Conservation (phyloP, 2,888 invertebrate species). For the Thecophora atra region DNA sequence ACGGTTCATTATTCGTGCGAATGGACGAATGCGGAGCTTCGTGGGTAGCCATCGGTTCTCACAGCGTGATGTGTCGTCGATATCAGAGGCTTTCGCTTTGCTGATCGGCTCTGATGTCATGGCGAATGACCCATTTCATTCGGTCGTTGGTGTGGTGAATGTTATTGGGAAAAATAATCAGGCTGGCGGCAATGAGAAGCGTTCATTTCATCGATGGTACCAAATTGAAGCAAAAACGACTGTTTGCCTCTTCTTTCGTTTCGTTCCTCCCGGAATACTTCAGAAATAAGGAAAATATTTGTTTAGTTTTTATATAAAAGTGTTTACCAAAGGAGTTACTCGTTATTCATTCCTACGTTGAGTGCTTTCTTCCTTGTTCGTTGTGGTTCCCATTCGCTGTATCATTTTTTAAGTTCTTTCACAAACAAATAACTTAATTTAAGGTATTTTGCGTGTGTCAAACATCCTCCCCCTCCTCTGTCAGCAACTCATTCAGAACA, state of each 20-base stretch:
- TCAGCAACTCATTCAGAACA: background rate
- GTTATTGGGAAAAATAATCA: constrained; percentile 50
- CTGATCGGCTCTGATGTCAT: constrained; percentile 35
- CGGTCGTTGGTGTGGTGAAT: constrained; percentile 34
- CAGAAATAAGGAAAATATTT: constrained; percentile 14
- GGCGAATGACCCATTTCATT: constrained; percentile 43
- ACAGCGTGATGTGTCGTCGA: no score
- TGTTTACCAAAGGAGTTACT: constrained; percentile 36
- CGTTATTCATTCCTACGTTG: background rate
- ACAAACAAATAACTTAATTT: constrained; percentile 40
- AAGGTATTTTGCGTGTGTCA: background rate
- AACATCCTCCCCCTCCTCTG: background rate
- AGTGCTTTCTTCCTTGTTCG: background rate
- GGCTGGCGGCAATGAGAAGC: constrained; percentile 35
- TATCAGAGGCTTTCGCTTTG: no score
- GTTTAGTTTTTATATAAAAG: background rate
- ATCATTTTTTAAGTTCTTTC: constrained; percentile 33
- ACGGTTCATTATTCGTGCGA: background rate
- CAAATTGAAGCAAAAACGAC: constrained; percentile 16
- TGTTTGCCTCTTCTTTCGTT: constrained; percentile 25
- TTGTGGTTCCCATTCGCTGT: background rate
- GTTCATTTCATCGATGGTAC: background rate
- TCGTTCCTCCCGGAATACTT: background rate
- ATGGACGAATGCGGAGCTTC: background rate
- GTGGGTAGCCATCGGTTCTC: background rate